phyloP scores from a whole-genome alignment of 2,797 vertebrate species.

The Vultur gryphus region DNA sequence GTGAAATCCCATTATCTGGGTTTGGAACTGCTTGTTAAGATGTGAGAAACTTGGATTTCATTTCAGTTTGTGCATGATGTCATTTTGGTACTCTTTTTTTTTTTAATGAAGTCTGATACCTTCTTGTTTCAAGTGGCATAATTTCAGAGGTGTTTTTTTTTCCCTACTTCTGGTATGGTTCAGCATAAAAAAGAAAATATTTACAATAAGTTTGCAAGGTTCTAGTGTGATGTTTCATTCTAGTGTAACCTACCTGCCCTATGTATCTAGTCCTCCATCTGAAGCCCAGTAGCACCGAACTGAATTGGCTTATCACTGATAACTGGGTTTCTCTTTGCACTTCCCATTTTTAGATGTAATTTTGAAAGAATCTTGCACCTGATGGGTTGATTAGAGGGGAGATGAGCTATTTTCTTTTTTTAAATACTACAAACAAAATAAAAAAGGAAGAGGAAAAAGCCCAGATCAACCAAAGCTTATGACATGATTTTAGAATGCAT shows the following conservation, averaged over 20 bases:
- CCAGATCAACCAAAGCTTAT: not conserved
- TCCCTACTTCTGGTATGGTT: not conserved
- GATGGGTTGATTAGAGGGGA: not conserved
- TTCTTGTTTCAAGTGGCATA: not conserved
- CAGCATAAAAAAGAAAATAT: not conserved
- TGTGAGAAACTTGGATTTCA: not conserved
- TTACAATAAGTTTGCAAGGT: not conserved
- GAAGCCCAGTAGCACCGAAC: not conserved
- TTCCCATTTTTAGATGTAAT: not conserved
- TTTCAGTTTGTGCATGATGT: not conserved
- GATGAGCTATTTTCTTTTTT: not conserved
- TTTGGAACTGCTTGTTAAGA: not conserved
- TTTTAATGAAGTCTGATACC: not conserved
- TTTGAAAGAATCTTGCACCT: not conserved
- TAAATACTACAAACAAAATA: not conserved
- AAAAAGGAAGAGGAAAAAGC: not conserved
- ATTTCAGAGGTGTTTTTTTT: not conserved
- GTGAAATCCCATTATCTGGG: not conserved
- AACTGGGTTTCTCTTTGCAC: not conserved
- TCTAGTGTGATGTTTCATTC: not conserved
- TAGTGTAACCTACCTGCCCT: not conserved
- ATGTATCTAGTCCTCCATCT: not conserved
- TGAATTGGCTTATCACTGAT: not conserved
- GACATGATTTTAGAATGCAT: conserved; percentile 29
- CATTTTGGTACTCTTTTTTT: not conserved